These are phyloP conservation scores for Andrena marginata DNA, from an alignment of 2,888 invertebrate genomes.

Conservation along the genomic window DNA sequence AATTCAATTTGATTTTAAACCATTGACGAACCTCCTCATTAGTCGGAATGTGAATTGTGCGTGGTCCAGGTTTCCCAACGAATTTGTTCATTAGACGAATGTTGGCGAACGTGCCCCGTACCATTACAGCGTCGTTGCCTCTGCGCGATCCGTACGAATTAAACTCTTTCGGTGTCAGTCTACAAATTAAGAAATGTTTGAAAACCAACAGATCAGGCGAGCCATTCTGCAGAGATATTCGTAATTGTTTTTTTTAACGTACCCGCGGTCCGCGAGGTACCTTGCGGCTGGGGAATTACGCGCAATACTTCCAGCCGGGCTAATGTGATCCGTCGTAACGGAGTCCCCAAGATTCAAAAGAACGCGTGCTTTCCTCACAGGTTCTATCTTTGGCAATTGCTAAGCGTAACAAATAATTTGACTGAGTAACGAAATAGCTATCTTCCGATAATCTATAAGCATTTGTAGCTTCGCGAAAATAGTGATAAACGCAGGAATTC, in stretches of 20 bases:
- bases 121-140: slow-evolving; percentile 99
- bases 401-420: slow-evolving; percentile 68
- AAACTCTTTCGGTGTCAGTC: slow-evolving; percentile 96
- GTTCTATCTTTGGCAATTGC: slow-evolving; percentile 88
- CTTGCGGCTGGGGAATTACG: slow-evolving; percentile 96
- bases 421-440: neutral
- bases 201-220: neutral
- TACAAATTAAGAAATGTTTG: slow-evolving; percentile 78
- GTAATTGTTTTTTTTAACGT: slow-evolving; percentile 71
- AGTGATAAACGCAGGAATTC: neutral
- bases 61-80: slow-evolving; percentile 91
- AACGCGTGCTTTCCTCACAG: slow-evolving; percentile 91
- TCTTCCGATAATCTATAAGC: neutral
- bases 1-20: neutral
- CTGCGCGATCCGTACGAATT: slow-evolving; percentile 99
- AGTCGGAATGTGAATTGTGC: slow-evolving; percentile 94
- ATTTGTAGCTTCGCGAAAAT: neutral
- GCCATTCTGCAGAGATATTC: neutral
- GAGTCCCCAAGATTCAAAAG: slow-evolving; percentile 97
- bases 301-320: slow-evolving; percentile 98
- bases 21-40: slow-evolving; percentile 89
- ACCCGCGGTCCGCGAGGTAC: slow-evolving; percentile 91
- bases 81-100: slow-evolving; percentile 97
- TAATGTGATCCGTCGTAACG: slow-evolving; percentile 99
- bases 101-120: slow-evolving; percentile 99